phyloP scores from a whole-genome alignment of 2,113 vertebrate genomes.

The Hiodon tergisus region DNA sequence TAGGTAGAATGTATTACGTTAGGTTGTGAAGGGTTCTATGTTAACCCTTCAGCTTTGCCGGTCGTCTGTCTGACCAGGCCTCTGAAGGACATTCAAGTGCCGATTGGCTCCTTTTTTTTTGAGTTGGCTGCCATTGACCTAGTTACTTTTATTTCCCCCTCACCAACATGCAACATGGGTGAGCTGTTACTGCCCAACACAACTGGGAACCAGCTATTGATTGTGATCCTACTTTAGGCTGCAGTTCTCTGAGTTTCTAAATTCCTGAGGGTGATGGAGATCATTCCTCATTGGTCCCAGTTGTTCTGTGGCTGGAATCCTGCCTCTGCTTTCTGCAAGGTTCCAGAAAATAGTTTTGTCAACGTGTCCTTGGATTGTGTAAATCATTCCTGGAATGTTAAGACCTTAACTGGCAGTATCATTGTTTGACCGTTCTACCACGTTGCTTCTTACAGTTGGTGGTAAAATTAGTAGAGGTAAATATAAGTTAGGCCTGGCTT shows the following conservation, averaged over 20 bases:
- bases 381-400: too few relatives aligned
- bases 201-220: background rate
- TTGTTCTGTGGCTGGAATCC: too few relatives aligned
- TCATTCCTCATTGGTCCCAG: too few relatives aligned
- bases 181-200: background rate
- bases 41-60: too few relatives aligned
- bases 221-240: background rate
- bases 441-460: background rate
- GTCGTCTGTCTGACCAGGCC: too few relatives aligned
- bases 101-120: too few relatives aligned
- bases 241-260: background rate
- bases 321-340: too few relatives aligned
- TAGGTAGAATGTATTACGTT: background rate
- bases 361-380: too few relatives aligned
- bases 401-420: background rate
- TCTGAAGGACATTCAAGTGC: too few relatives aligned
- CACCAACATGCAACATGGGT: background rate
- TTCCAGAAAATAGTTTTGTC: background rate
- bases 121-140: background rate
- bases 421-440: background rate
- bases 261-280: too few relatives aligned
- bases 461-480: background rate
- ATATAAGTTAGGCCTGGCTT: too few relatives aligned
- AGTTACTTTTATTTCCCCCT: slow-evolving; percentile 2
- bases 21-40: background rate